Conservation (phyloP, 2,113 vertebrate genomes). For the Macaca nemestrina region DNA sequence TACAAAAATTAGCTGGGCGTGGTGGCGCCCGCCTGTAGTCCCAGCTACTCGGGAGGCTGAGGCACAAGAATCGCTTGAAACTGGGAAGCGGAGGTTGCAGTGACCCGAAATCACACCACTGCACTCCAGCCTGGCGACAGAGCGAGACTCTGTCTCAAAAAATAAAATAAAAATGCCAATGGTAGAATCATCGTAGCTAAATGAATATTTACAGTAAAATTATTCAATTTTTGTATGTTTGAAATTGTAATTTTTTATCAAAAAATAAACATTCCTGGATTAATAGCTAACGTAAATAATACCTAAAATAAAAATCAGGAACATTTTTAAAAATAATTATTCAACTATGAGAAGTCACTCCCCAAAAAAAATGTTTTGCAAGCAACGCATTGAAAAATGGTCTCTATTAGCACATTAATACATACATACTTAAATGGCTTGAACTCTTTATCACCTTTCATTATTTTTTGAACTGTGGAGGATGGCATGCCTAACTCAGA, state of each 20-base stretch:
- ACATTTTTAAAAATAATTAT: background rate
- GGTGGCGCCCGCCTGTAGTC: too few relatives aligned
- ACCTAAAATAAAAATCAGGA: background rate
- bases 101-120: too few relatives aligned
- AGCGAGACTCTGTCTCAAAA: too few relatives aligned
- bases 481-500: background rate
- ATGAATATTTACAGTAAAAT: background rate
- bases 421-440: background rate
- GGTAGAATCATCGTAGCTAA: background rate
- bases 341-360: background rate
- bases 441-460: background rate
- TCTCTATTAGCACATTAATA: background rate
- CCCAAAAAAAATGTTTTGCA: background rate
- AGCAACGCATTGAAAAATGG: background rate
- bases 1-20: too few relatives aligned
- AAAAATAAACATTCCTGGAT: background rate
- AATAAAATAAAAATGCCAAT: too few relatives aligned
- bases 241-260: background rate
- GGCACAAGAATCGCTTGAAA: too few relatives aligned
- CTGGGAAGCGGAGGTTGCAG: too few relatives aligned
- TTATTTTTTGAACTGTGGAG: background rate
- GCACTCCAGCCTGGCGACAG: too few relatives aligned
- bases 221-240: background rate
- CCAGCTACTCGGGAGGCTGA: too few relatives aligned
- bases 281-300: background rate